Evolutionary conservation across 2,113 vertebrate genomes (phyloP).

Genomic region (Aplodontia rufa): DNA sequence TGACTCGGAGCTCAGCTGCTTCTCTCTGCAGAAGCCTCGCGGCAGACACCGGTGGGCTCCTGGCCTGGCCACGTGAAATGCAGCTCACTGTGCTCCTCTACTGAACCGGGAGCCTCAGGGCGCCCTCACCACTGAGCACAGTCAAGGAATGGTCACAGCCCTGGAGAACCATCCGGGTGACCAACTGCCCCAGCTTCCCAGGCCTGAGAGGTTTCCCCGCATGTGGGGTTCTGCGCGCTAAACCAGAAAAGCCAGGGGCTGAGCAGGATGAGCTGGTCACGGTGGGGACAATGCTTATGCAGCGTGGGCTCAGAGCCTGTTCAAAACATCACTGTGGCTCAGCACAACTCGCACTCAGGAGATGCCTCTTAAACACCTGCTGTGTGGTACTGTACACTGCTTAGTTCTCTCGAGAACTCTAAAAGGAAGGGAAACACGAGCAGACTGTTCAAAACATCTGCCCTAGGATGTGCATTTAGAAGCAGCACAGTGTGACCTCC

Average conservation of each 20-base stretch:
- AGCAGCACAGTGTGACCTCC: not conserved
- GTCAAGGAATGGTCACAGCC: not conserved
- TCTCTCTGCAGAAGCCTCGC: not conserved
- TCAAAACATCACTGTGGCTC: not conserved
- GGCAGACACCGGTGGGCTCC: accelerated
- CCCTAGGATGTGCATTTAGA: accelerated
- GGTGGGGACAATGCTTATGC: accelerated
- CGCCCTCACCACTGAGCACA: accelerated
- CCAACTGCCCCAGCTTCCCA: accelerated
- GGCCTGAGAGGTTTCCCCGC: not conserved
- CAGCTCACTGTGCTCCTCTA: accelerated
- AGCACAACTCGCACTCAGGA: not conserved
- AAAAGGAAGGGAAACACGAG: too few relatives aligned
- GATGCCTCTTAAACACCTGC: not conserved
- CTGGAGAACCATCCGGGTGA: too few relatives aligned
- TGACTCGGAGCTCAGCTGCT: not conserved
- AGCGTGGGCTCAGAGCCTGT: not conserved
- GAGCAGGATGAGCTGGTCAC: accelerated
- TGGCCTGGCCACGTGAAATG: accelerated
- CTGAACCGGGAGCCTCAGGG: accelerated
- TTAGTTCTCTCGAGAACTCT: not conserved
- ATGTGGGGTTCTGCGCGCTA: not conserved
- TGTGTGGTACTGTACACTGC: accelerated
- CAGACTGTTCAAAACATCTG: not conserved
- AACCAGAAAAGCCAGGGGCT: not conserved